A percentile compares a stretch with the other conserved stretches of the same genome.
These are phyloP conservation scores for Apocheima hispidaria DNA, from an alignment of 2,888 invertebrate species.

Conservation along the genomic window DNA sequence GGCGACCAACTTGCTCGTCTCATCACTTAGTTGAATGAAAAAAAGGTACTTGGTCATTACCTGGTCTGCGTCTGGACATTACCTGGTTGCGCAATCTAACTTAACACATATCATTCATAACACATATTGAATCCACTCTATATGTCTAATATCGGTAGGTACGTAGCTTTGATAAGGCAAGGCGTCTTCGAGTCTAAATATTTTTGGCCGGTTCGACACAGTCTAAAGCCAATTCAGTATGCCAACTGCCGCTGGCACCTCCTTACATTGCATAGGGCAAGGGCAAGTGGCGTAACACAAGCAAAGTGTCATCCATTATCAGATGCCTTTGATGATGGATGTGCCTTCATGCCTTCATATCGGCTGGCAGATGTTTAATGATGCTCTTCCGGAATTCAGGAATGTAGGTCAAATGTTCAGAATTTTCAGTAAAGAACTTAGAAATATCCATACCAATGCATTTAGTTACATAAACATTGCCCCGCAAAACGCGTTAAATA, in stretches of 20 bases:
- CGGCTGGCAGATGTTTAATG: conserved; percentile 6
- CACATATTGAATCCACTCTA: background rate
- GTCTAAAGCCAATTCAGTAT: conserved; percentile 65
- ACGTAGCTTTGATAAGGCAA: conserved; percentile 42
- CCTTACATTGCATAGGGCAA: conserved; percentile 65
- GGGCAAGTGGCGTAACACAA: conserved; percentile 43
- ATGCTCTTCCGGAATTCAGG: conserved; percentile 20
- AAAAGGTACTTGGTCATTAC: no score
- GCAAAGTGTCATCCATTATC: conserved; percentile 33
- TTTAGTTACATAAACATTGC: no score
- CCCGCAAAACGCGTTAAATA: no score
- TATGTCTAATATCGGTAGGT: conserved; percentile 1
- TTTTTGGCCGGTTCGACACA: conserved; percentile 67
- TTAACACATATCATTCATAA: background rate
- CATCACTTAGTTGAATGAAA: no score
- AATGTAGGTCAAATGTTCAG: background rate
- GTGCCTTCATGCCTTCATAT: background rate
- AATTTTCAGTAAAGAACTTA: conserved; percentile 8
- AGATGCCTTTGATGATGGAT: conserved; percentile 32
- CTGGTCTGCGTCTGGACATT: no score
- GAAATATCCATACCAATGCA: no score
- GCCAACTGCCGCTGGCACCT: conserved; percentile 77
- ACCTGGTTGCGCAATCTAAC: conserved; percentile 6
- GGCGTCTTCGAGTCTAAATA: conserved; percentile 78
- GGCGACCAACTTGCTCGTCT: no score